Percentiles rank a stretch among this genome's conserved stretches.
phyloP scores from a whole-genome alignment of 2,797 vertebrate species.

The Notamacropus eugenii region DNA sequence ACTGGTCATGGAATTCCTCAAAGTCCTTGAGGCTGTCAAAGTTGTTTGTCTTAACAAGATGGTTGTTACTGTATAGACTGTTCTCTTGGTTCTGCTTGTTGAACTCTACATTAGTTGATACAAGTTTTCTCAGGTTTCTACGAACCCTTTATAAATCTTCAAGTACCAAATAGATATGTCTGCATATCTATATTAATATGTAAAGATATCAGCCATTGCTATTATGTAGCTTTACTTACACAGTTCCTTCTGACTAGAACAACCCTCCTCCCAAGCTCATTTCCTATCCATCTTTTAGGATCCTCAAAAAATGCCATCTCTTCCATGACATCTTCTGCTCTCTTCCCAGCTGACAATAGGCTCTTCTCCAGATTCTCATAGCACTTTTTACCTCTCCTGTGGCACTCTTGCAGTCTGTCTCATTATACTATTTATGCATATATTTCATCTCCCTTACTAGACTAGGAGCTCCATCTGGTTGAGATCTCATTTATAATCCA shows the following conservation, averaged over 20 bases:
- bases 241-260: not conserved
- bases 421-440: not conserved
- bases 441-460: not conserved
- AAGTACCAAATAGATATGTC: not conserved
- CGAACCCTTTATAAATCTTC: not conserved
- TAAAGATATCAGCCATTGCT: not conserved
- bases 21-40: not conserved
- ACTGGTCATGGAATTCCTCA: not conserved
- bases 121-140: not conserved
- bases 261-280: not conserved
- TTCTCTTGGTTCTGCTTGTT: not conserved
- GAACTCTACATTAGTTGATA: not conserved
- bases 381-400: not conserved
- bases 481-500: not conserved
- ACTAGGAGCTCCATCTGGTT: not conserved
- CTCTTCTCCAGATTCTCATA: not conserved
- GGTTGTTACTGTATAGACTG: not conserved
- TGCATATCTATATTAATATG: not conserved
- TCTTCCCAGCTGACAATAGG: not conserved
- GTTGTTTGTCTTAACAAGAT: not conserved
- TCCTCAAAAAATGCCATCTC: not conserved
- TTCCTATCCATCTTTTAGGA: not conserved
- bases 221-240: not conserved
- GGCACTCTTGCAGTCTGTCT: not conserved
- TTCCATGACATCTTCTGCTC: not conserved